Base-by-base conservation (phyloP, 2,888 invertebrate species). In the Agrochola circellaris region DNA sequence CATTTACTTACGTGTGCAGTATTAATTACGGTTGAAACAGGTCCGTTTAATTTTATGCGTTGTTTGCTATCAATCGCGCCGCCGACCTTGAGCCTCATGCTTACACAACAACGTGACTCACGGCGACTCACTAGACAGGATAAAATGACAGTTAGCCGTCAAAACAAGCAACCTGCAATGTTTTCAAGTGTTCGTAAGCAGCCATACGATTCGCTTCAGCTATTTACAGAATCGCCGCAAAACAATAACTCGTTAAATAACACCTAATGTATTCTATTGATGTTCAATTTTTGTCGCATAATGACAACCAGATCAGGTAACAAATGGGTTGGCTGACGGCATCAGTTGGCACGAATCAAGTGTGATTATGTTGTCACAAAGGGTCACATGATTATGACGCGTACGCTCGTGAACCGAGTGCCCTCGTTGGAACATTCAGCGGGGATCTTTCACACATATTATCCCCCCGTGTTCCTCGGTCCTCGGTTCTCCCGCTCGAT, bases 321-420 rank as follows among this genome's bases (percentile, higher is more conserved):
- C 81, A 83, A 85, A 73, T 81, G 74, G 87, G 90, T 92, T 93
- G 91, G 91, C 90, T 87, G 86, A 71, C 82, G 87, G 89, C 77
- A 75, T 82, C 90, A 91, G 92, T 93, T 93, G 93, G 91, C 92
- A 92, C 89, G 86, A 70, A 88, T 91, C 90, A 89, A 90, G 89
- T 89, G 87, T 88, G 78, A 85, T 85, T 89, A 82, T 87, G 80
- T 89, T 87, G 88, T 89, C 82, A 86, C 86, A 89, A 88, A 86
- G 85, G 90, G 92, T 92, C 93, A 92, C 91, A 91, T 93, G 92
- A 90, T 92, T 90, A 88, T 92, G 90, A 90, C 91, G 89, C 87
- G 83, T 89, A 84, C 86, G 89, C 89, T 91, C 88, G 88, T 90
- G 89, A 89, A 87, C 89, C 83, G 89, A 92, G 92, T 92, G 90